Evolutionary conservation across 2,888 invertebrate species (phyloP).

Genomic region (Drosophila meridionalis): DNA sequence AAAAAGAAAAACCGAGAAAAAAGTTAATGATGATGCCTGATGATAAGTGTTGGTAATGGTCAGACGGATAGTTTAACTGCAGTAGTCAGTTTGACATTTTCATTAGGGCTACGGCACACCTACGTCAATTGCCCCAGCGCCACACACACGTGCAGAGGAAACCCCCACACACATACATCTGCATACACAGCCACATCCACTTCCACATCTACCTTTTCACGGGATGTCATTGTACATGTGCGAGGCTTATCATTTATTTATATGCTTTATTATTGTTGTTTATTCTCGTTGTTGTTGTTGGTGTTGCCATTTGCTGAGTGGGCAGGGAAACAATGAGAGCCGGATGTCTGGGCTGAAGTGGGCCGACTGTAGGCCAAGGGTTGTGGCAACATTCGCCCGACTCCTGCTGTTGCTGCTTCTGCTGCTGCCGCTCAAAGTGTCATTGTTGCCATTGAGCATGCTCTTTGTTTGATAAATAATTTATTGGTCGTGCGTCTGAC

Average conservation of each 20-base stretch:
- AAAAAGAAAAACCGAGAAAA: not conserved
- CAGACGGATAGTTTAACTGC: conserved; percentile 32
- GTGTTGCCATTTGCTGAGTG: conserved; percentile 14
- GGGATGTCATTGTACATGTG: conserved; percentile 63
- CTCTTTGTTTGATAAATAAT: conserved; percentile 79
- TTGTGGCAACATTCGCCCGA: conserved; percentile 23
- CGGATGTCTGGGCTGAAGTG: conserved; percentile 54
- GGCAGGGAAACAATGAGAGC: conserved; percentile 31
- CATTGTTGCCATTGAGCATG: conserved; percentile 72
- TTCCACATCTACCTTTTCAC: conserved; percentile 11
- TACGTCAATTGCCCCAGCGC: not conserved
- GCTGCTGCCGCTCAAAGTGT: conserved; percentile 72
- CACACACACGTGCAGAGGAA: not conserved
- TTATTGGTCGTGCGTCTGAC: conserved; percentile 61
- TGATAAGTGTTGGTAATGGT: conserved; percentile 27
- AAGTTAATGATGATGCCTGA: conserved; percentile 13
- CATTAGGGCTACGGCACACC: conserved; percentile 29
- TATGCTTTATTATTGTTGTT: conserved; percentile 70
- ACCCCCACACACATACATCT: not conserved
- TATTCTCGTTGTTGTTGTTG: conserved; percentile 14
- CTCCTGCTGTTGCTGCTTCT: conserved; percentile 20
- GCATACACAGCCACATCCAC: not conserved
- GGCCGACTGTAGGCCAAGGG: conserved; percentile 32
- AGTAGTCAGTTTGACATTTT: conserved; percentile 55
- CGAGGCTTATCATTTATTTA: conserved; percentile 73